Percentiles rank a stretch among this genome's conserved stretches.
Conservation (phyloP, 2,888 invertebrate genomes). For the Mamestra brassicae region DNA sequence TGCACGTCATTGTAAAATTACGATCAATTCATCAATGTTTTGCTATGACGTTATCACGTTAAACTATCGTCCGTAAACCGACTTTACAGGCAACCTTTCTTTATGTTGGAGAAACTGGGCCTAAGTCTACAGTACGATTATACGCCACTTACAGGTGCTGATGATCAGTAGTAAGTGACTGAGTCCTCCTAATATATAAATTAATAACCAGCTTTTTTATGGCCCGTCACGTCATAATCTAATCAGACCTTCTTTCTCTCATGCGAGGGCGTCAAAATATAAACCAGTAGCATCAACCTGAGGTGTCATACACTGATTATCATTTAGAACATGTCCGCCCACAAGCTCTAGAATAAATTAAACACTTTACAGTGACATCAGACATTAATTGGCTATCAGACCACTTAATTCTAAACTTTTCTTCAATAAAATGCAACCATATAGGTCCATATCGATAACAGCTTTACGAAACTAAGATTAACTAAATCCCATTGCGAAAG, state of each 20-base stretch:
- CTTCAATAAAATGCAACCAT: slow-evolving; percentile 45
- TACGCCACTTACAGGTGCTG: no score
- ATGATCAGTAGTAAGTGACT: not conserved
- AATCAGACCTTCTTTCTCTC: slow-evolving; percentile 19
- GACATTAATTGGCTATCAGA: slow-evolving; percentile 48
- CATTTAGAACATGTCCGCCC: slow-evolving; percentile 58
- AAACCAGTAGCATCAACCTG: slow-evolving; percentile 56
- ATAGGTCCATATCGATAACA: slow-evolving; percentile 24
- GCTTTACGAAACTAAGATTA: slow-evolving; percentile 47
- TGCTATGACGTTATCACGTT: no score
- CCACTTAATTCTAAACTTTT: slow-evolving; percentile 56
- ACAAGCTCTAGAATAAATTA: slow-evolving; percentile 48
- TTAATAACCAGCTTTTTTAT: slow-evolving; percentile 9
- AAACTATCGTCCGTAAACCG: no score
- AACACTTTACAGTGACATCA: slow-evolving; percentile 45
- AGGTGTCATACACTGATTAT: slow-evolving; percentile 44
- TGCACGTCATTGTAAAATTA: no score
- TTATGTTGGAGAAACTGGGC: no score
- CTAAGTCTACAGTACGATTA: no score
- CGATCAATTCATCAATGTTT: no score
- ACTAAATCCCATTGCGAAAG: slow-evolving; percentile 59
- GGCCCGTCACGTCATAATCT: slow-evolving; percentile 19
- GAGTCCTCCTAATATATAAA: not conserved
- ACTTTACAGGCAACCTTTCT: no score
- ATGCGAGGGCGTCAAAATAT: slow-evolving; percentile 35